phyloP scores from a whole-genome alignment of 2,888 invertebrate species.

The Agriopis aurantiaria region DNA sequence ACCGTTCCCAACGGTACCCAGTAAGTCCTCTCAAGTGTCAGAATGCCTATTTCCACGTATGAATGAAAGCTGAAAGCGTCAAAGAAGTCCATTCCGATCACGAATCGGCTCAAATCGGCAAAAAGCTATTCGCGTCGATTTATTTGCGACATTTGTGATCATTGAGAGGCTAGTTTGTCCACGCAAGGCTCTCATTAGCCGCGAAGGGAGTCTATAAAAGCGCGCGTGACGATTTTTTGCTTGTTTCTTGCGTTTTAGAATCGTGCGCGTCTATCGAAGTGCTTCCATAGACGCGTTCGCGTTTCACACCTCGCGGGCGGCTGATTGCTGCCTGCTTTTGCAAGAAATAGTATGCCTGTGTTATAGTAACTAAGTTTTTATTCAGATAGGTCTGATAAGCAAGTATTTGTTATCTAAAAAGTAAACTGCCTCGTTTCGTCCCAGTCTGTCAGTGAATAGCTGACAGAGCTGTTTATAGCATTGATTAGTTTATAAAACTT shows the following conservation, averaged over 20 bases:
- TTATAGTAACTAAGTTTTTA: no score
- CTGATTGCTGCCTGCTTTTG: conserved; percentile 5
- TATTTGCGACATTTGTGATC: conserved; percentile 18
- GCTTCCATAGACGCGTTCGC: conserved; percentile 17
- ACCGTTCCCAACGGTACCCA: conserved; percentile 1
- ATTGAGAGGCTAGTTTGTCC: conserved; percentile 16
- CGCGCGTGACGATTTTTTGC: conserved; percentile 30
- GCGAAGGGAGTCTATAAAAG: conserved; percentile 25
- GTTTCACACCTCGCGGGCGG: conserved; percentile 22
- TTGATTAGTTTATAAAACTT: no score
- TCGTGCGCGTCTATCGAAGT: conserved; percentile 26
- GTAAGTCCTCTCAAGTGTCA: not conserved
- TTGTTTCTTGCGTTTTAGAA: not conserved
- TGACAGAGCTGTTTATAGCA: no score
- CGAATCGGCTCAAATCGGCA: conserved; percentile 1
- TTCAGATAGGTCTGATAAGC: no score
- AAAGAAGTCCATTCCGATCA: conserved; percentile 11
- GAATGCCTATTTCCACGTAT: not conserved
- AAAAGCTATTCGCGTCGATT: conserved; percentile 22
- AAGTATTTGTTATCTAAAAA: no score
- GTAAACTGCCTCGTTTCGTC: no score
- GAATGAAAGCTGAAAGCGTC: conserved; percentile 15
- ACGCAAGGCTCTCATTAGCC: conserved; percentile 28
- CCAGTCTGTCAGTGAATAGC: no score
- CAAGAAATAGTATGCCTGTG: no score